These are phyloP conservation scores for Agrotis clavis DNA, from an alignment of 2,888 invertebrate genomes.

Conservation along the genomic window DNA sequence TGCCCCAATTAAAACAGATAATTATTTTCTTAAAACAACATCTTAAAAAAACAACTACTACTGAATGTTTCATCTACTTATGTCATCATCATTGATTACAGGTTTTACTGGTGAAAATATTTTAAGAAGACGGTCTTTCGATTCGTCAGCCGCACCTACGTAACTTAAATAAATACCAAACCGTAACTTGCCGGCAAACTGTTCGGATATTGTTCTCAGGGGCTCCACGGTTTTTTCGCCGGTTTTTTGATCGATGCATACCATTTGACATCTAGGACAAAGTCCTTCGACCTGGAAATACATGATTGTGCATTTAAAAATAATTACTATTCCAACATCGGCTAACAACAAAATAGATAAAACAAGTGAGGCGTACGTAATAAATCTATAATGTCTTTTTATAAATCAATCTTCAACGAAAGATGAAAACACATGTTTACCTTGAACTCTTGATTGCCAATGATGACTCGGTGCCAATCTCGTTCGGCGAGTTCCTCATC, in stretches of 20 bases:
- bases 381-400: neutral
- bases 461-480: constrained; percentile 92
- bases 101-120: constrained; percentile 74
- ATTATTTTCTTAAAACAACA: constrained; percentile 37
- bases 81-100: constrained; percentile 75
- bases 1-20: constrained; percentile 43
- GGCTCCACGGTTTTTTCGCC: constrained; percentile 95
- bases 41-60: constrained; percentile 19
- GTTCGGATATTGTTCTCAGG: constrained; percentile 93
- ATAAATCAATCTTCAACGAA: neutral
- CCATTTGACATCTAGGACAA: constrained; percentile 98
- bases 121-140: constrained; percentile 73
- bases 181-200: constrained; percentile 94
- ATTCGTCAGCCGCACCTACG: constrained; percentile 78
- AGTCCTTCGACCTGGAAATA: constrained; percentile 93
- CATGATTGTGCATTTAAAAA: constrained; percentile 15
- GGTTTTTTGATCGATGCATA: constrained; percentile 97
- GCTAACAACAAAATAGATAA: neutral
- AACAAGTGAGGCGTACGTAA: neutral
- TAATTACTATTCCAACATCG: neutral
- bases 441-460: constrained; percentile 93
- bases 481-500: constrained; percentile 95
- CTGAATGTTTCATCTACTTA: constrained; percentile 77
- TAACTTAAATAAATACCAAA: constrained; percentile 95
- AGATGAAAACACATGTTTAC: constrained; percentile 80